Evolutionary conservation across 2,888 invertebrate genomes (phyloP), one percentile per base, ranked within the genome.

Genomic region (Drosophila anomalipes): DNA sequence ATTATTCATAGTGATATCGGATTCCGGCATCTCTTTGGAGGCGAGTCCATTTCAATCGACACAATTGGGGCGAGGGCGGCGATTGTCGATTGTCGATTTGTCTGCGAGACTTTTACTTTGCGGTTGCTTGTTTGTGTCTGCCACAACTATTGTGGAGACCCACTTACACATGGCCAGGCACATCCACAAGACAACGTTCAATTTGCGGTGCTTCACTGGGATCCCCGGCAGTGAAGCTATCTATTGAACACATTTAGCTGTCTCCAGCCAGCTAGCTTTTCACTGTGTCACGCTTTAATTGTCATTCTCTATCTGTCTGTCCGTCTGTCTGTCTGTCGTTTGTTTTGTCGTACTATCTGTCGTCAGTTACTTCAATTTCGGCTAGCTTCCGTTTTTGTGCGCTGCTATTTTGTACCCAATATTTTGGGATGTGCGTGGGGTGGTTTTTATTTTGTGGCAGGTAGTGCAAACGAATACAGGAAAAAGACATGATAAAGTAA

Each of bases 271-370:
- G 62, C 68, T 65, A 51, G 64, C 54, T 68, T 70, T 77, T 73
- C 73, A 73, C 82, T 79, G 70, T 78, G 79, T 80, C 81, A 80
- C 73, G 73, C 86, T 75, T 82, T 83, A 75, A 79, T 79, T 63
- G 71, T 60, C 75, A 68, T 77, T 81, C 75, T 70, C 57, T 57
- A 14, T 57, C 19, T 51, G 39, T 39, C 28, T 28, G 56, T 37
- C 37, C 14, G 7, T 7, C 19, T 9, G 7, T 56, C 28, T 14
- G 9, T 39, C 75, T 54, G 69, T 74, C 70, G 59, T 69, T 66
- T 53, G 60, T 65, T 74, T 70, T 57, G 79, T 74, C 64, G 73
- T 83, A 26, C 56, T 37, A 66, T 70, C 77, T 84, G 72, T 82
- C 79, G 70, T 47, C 81, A 66, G 67, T 73, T 61, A 49, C 64